Conservation (phyloP, 2,797 vertebrate species). For the Manis crassicaudata region DNA sequence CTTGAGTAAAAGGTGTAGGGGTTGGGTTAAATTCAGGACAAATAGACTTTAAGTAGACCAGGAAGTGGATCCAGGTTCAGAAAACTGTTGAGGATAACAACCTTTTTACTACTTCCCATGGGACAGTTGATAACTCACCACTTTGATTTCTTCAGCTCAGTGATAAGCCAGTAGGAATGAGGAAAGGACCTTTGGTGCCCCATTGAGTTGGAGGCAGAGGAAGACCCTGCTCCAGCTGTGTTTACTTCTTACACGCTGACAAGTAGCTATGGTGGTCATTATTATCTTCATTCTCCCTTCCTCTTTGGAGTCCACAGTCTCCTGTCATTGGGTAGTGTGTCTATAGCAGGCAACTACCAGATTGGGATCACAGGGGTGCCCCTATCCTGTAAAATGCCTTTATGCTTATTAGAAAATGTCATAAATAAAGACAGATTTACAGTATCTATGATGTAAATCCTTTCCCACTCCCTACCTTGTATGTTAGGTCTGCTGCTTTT, state of each 20-base stretch:
- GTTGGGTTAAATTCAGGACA: conserved; percentile 37
- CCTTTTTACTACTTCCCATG: not conserved
- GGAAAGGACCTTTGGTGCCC: not conserved
- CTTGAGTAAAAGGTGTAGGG: not conserved
- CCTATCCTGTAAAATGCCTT: not conserved
- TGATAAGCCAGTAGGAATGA: not conserved
- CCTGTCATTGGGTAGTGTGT: not conserved
- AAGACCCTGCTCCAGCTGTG: not conserved
- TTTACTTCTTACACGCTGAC: not conserved
- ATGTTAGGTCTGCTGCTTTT: not conserved
- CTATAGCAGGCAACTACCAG: not conserved
- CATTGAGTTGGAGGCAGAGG: conserved; percentile 20
- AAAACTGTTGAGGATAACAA: not conserved
- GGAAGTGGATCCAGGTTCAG: conserved; percentile 12
- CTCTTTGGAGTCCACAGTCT: not conserved
- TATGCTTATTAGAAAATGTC: conserved; percentile 30
- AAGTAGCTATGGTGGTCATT: not conserved
- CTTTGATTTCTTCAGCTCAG: conserved; percentile 7
- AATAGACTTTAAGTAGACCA: conserved; percentile 37
- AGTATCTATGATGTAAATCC: not conserved
- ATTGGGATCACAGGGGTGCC: not conserved
- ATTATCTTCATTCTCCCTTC: not conserved
- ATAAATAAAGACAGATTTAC: not conserved
- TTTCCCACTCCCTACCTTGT: not conserved
- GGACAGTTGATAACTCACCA: not conserved